Evolutionary conservation across 2,113 vertebrate genomes (phyloP).

Genomic region (Anser cygnoides): DNA sequence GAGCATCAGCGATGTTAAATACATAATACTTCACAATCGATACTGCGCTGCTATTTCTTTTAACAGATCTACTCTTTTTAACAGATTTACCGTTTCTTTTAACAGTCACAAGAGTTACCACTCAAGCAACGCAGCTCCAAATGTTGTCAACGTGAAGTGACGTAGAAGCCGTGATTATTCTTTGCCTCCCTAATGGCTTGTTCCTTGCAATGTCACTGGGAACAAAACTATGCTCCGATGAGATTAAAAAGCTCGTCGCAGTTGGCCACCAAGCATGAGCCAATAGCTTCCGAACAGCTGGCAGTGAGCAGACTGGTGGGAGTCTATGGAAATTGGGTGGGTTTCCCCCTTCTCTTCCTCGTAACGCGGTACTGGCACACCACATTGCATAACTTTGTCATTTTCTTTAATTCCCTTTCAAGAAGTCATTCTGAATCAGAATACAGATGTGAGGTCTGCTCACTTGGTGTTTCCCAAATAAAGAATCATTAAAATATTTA

Average conservation of each 20-base stretch:
- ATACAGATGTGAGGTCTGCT: not conserved
- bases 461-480: not conserved
- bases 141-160: not conserved
- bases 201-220: not conserved
- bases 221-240: not conserved
- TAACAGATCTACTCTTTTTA: not conserved
- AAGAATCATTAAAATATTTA: not conserved
- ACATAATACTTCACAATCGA: not conserved
- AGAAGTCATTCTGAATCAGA: not conserved
- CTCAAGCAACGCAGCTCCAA: not conserved
- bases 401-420: not conserved
- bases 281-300: not conserved
- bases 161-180: not conserved
- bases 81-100: not conserved
- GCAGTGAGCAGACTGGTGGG: accelerated
- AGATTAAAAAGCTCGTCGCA: not conserved
- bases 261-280: not conserved
- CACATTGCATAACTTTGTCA: not conserved
- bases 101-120: not conserved
- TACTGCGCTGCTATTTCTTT: not conserved
- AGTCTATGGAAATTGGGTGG: not conserved
- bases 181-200: not conserved
- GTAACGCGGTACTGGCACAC: not conserved
- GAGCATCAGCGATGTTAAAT: not conserved
- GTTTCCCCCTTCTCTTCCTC: not conserved